A percentile compares a stretch with the other conserved stretches of the same genome.
These are phyloP conservation scores for Gallinago jamesoni DNA, from an alignment of 2,113 vertebrate species.

Conservation along the genomic window DNA sequence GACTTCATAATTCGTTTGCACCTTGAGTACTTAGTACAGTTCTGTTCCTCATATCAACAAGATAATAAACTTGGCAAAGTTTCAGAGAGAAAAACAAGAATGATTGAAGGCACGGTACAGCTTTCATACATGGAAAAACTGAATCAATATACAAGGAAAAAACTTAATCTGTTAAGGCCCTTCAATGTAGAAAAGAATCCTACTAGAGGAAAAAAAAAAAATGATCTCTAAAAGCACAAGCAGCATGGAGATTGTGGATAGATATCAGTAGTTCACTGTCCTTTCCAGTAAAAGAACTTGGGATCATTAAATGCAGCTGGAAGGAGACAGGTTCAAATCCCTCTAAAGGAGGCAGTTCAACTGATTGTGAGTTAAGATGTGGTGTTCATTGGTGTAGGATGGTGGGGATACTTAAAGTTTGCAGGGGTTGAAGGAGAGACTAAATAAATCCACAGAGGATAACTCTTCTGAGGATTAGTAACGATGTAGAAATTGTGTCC, in stretches of 20 bases:
- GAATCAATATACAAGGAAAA: background rate
- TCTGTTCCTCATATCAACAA: background rate
- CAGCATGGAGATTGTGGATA: background rate
- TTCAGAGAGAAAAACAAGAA: background rate
- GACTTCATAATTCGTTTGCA: background rate
- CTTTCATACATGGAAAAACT: background rate
- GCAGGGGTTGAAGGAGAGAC: background rate
- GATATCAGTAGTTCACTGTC: background rate
- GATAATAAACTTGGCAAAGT: background rate
- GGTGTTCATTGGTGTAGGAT: background rate
- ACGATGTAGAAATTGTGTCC: background rate
- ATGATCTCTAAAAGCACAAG: background rate
- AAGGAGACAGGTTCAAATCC: background rate
- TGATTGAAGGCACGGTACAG: background rate
- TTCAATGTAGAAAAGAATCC: background rate
- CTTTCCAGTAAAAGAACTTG: background rate
- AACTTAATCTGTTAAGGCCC: background rate
- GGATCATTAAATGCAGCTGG: background rate
- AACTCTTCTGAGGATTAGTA: background rate
- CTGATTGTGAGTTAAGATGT: background rate
- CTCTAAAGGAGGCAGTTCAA: background rate
- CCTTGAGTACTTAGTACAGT: background rate
- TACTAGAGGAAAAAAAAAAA: background rate
- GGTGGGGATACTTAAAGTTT: background rate
- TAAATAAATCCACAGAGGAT: background rate